A percentile compares a stretch with the other conserved stretches of the same genome.
These are phyloP conservation scores for Lepidochitona cinerea DNA, from an alignment of 2,888 invertebrate species.

Conservation along the genomic window DNA sequence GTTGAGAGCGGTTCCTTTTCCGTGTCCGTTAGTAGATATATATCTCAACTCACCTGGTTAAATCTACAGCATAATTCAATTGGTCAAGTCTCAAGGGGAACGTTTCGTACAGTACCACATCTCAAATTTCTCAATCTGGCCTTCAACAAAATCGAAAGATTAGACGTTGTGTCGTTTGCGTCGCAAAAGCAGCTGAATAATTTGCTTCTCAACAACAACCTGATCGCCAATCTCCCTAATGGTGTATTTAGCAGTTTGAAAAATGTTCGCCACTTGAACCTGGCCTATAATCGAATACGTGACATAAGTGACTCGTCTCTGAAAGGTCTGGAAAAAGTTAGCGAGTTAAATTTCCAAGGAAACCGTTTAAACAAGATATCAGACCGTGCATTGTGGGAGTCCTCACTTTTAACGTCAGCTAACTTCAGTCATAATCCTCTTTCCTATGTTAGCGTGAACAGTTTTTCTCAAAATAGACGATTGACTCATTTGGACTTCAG, in stretches of 20 bases:
- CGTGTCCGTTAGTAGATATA: neutral
- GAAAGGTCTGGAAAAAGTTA: neutral
- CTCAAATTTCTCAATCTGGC: constrained; percentile 6
- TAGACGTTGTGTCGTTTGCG: neutral
- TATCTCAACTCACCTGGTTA: constrained; percentile 4
- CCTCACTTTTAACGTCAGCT: neutral
- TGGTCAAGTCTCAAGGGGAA: neutral
- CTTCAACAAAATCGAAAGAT: neutral
- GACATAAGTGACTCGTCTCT: neutral
- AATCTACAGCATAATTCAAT: neutral
- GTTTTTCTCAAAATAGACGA: neutral
- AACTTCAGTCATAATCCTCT: neutral
- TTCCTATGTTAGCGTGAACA: neutral
- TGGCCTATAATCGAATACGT: neutral
- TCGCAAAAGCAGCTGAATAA: neutral
- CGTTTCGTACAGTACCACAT: neutral
- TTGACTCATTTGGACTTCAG: constrained; percentile 1
- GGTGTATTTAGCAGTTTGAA: neutral
- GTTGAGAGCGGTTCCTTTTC: neutral
- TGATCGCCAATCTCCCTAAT: neutral
- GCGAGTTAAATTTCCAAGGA: neutral
- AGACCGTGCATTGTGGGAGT: neutral
- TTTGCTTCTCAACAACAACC: neutral
- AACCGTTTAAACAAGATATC: neutral
- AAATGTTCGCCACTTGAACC: neutral